A percentile compares a stretch with the other conserved stretches of the same genome.
phyloP scores from a whole-genome alignment of 2,888 invertebrate species.

The Cremastinae sp. region DNA sequence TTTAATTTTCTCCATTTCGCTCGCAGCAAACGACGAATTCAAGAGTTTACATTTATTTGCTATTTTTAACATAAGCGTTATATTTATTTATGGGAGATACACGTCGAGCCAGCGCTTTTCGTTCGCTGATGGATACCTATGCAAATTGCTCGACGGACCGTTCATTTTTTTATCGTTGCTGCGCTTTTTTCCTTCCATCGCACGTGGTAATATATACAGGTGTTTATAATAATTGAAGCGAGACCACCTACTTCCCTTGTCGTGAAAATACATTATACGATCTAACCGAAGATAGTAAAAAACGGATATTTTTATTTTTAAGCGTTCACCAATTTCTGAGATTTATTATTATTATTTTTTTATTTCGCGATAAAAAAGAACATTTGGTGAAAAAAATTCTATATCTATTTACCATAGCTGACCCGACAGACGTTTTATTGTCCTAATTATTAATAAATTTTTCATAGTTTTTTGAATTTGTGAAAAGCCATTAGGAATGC shows the following conservation, averaged over 20 bases:
- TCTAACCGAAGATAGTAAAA: neutral
- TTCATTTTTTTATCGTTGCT: slow-evolving; percentile 26
- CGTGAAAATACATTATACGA: slow-evolving; percentile 31
- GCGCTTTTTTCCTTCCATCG: slow-evolving; percentile 11
- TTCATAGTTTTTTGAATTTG: too few relatives aligned
- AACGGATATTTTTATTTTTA: neutral
- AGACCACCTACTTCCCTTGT: slow-evolving; percentile 56
- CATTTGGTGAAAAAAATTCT: too few relatives aligned
- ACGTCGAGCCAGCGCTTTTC: slow-evolving; percentile 46
- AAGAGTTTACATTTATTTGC: slow-evolving; percentile 20
- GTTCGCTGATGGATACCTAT: slow-evolving; percentile 63
- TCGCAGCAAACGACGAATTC: slow-evolving; percentile 4
- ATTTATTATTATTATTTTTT: too few relatives aligned
- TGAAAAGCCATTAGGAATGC: too few relatives aligned
- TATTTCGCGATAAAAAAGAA: too few relatives aligned
- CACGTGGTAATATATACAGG: slow-evolving; percentile 16
- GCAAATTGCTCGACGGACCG: slow-evolving; percentile 53
- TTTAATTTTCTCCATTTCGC: slow-evolving; percentile 60
- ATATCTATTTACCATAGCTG: too few relatives aligned
- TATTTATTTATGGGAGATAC: slow-evolving; percentile 25
- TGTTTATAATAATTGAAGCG: slow-evolving; percentile 55
- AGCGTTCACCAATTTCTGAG: too few relatives aligned
- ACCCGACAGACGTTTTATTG: too few relatives aligned
- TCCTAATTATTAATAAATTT: too few relatives aligned
- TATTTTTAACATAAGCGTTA: slow-evolving; percentile 18